Base-by-base conservation (phyloP, 2,113 vertebrate genomes). In the Zingel zingel region DNA sequence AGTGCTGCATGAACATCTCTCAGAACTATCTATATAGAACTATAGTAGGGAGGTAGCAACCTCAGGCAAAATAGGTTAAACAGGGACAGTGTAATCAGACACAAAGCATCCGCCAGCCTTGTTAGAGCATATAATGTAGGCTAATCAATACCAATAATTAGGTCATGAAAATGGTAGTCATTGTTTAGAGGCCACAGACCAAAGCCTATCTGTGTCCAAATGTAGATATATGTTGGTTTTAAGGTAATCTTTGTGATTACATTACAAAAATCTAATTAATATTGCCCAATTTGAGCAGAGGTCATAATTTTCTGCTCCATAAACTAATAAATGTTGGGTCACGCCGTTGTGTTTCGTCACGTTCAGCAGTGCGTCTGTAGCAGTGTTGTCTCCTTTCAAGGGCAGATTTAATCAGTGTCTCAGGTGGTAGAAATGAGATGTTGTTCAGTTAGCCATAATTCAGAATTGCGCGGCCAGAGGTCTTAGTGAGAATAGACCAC, bases 91-190 rank as follows among this genome's bases (percentile, higher is more conserved):
- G 83, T 72, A 72, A 86, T 86, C 80, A 87, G 75, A 86, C 82
- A 81, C 54, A 85, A 71, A 63, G 67, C 77, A 72, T 81, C 63
- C 48, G 18, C 56, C 54, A 63, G 65, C 86, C 83, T 80, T 68
- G 75, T 80, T 83, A 56, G 81, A 77, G 62, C 67, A 54, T 48
- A 54, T 43, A 70, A 92, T 91, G 85, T 91, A 90, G 93, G 91
- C 77, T 91, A 90, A 93, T 94, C 92, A 90, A 94, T 94, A 88
- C 13, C 47, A 88, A 90, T 83, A 91, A 90, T 71, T 73, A 88
- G 90, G 83, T 81, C 87, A 87, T 91, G 88, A 82, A 79, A 89
- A 84, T 58, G 58, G 53, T 18, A 62, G 65, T 57, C 51, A 39
- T 66, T 77, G 69, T 83, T 68, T 53, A 27, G 65, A 79, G 67